These are phyloP conservation scores for Polydrusus pterygomalis DNA, from an alignment of 2,888 invertebrate genomes.

Conservation along the genomic window DNA sequence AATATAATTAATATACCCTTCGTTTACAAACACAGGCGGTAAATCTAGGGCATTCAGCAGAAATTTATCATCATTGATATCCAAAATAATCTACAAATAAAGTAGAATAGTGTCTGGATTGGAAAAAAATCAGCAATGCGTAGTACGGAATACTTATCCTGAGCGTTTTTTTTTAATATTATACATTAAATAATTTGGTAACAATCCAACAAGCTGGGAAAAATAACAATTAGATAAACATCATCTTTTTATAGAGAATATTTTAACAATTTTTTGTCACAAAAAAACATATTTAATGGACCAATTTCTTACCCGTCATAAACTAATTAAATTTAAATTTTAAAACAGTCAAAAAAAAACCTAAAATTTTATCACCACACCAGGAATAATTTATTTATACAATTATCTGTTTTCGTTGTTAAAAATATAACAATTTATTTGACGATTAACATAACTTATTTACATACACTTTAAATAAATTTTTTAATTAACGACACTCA, in stretches of 20 bases:
- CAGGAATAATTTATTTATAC: constrained; percentile 22
- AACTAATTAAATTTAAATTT: constrained; percentile 21
- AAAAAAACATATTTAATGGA: constrained; percentile 12
- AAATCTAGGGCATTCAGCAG: too few species aligned
- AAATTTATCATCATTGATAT: too few species aligned
- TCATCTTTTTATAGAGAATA: neutral
- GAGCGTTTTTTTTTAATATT: too few species aligned
- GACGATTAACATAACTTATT: constrained; percentile 44
- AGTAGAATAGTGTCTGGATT: too few species aligned
- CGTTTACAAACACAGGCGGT: too few species aligned
- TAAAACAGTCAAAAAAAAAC: constrained; percentile 19
- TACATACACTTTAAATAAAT: constrained; percentile 51
- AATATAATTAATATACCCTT: too few species aligned
- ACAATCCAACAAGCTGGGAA: neutral
- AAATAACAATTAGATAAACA: neutral
- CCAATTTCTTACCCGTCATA: constrained; percentile 4
- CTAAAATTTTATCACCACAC: constrained; percentile 16
- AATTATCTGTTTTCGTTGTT: constrained; percentile 39
- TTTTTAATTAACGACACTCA: constrained; percentile 48
- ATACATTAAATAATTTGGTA: too few species aligned
- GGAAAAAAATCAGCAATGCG: too few species aligned
- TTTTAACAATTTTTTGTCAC: neutral
- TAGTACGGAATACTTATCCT: too few species aligned
- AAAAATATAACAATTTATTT: constrained; percentile 48
- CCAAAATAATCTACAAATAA: too few species aligned